phyloP scores from a whole-genome alignment of 2,888 invertebrate genomes.

The Galerucella pusilla region DNA sequence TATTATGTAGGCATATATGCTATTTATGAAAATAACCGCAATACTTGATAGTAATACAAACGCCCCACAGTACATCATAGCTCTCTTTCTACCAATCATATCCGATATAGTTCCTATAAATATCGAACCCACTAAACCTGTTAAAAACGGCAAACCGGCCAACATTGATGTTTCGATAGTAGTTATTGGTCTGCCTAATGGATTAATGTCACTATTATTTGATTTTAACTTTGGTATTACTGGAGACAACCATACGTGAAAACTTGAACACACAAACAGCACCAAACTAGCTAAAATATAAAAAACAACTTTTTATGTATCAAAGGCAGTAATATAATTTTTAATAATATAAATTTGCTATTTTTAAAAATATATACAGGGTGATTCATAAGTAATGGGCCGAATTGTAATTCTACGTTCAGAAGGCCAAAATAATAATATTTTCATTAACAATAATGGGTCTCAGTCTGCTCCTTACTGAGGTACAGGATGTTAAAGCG shows the following conservation, averaged over 20 bases:
- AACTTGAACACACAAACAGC: slow-evolving; percentile 8
- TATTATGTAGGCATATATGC: slow-evolving; percentile 11
- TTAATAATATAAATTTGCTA: too few species aligned
- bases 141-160: background rate
- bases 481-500: too few species aligned
- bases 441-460: too few species aligned
- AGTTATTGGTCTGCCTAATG: slow-evolving; percentile 15
- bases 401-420: too few species aligned
- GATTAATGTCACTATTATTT: slow-evolving; percentile 4
- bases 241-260: slow-evolving; percentile 13
- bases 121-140: background rate
- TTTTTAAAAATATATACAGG: too few species aligned
- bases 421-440: too few species aligned
- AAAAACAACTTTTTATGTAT: background rate
- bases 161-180: slow-evolving; percentile 4
- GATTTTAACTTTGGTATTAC: slow-evolving; percentile 12
- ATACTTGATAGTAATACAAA: background rate
- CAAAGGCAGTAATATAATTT: background rate
- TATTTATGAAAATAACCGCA: background rate
- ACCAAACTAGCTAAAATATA: slow-evolving; percentile 6
- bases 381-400: too few species aligned
- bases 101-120: background rate
- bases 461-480: too few species aligned
- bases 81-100: background rate
- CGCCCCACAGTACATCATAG: background rate